Evolutionary conservation across 2,888 invertebrate genomes (phyloP).

Genomic region (Cheilosia scutellata): DNA sequence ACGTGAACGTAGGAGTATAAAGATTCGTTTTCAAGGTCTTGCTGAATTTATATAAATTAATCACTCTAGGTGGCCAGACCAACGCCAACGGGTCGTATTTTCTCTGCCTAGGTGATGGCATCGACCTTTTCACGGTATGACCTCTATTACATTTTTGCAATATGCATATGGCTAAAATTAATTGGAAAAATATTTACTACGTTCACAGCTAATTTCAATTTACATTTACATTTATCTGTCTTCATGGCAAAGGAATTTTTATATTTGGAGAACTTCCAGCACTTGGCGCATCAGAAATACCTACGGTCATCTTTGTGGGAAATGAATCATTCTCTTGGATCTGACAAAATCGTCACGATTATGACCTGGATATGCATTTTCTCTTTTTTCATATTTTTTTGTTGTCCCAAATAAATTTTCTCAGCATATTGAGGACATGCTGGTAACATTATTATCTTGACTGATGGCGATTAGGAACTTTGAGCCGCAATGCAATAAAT

Average conservation of each 20-base stretch:
- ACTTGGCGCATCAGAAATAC: conserved; percentile 10
- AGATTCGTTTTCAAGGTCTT: conserved; percentile 27
- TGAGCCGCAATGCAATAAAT: conserved; percentile 27
- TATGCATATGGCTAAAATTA: not conserved
- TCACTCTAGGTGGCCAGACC: conserved; percentile 6
- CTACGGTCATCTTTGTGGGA: conserved; percentile 22
- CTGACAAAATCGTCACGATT: conserved; percentile 53
- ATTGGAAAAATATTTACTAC: conserved; percentile 2
- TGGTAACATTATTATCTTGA: conserved; percentile 13
- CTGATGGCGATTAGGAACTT: conserved; percentile 4
- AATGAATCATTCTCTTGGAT: conserved; percentile 37
- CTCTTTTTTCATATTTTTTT: conserved; percentile 31
- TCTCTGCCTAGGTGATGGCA: conserved; percentile 6
- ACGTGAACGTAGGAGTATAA: conserved; percentile 7
- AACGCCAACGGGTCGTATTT: not conserved
- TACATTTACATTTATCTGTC: not conserved
- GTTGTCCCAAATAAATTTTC: conserved; percentile 36
- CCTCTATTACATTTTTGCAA: not conserved
- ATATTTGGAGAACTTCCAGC: not conserved
- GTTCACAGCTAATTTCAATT: not conserved
- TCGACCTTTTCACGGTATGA: not conserved
- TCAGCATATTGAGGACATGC: conserved; percentile 21
- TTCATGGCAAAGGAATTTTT: not conserved
- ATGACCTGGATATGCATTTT: conserved; percentile 45
- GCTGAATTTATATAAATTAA: conserved; percentile 32